Evolutionary conservation across 2,797 vertebrate genomes (phyloP).

Genomic region (Pelodytes ibericus): DNA sequence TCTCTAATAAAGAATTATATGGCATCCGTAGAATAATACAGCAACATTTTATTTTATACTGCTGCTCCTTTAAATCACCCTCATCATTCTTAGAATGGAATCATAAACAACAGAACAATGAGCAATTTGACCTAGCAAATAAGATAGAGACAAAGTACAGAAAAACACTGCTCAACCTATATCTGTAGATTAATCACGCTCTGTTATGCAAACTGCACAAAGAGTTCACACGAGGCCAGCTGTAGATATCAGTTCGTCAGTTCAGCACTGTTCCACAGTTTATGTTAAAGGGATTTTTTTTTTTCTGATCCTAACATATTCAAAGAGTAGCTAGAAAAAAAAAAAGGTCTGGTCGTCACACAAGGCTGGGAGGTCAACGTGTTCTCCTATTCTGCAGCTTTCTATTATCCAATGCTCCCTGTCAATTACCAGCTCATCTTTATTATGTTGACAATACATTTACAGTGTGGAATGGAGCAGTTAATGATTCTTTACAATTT

Average conservation of each 20-base stretch:
- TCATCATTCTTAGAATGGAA: conserved; percentile 13
- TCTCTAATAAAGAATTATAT: too few species aligned
- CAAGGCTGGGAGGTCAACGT: conserved; percentile 40
- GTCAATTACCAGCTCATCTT: conserved; percentile 27
- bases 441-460: conserved; percentile 48
- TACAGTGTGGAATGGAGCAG: conserved; percentile 50
- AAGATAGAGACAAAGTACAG: conserved; percentile 26
- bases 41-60: too few species aligned
- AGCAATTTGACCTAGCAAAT: conserved; percentile 43
- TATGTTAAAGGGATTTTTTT: conserved; percentile 50
- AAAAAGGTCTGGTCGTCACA: conserved; percentile 44
- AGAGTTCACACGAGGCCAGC: conserved; percentile 52
- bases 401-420: conserved; percentile 36
- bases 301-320: conserved; percentile 49
- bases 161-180: conserved; percentile 47
- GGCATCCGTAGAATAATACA: too few species aligned
- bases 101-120: conserved; percentile 17
- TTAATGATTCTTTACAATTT: conserved; percentile 48
- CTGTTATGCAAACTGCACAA: conserved; percentile 52
- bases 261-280: conserved; percentile 43
- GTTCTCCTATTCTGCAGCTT: conserved; percentile 34
- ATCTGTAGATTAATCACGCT: conserved; percentile 54
- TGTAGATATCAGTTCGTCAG: conserved; percentile 45
- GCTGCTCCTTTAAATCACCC: background rate
- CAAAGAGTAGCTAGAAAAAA: conserved; percentile 36